Evolutionary conservation across 2,888 invertebrate genomes (phyloP), one percentile per base, ranked within the genome.

Genomic region (Agonopterix arenella): DNA sequence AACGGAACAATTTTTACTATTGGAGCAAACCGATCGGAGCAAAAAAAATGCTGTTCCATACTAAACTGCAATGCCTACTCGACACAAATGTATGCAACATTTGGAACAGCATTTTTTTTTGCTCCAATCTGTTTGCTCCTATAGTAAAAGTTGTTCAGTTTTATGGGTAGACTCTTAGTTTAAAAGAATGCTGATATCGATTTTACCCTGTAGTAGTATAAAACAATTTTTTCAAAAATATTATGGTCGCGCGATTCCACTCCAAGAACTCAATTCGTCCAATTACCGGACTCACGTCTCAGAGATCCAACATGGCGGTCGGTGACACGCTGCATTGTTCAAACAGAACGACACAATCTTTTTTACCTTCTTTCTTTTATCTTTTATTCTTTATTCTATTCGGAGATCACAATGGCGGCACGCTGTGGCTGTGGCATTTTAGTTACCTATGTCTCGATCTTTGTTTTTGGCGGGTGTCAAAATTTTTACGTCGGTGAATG

Each of bases 331-430:
- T 64, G 75, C 74, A 79, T 88, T 89, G 86, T 86, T 84, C 84
- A 83, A 83, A 85, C 85, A 84, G 80, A 83, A 82, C 84, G 81
- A 84, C 80, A 84, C 82, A 82, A 80, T 79, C 71, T 78, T 84
- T 82, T 83, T 83, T 81, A 64, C 62, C 67, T 75, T 73, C 74
- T 74, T 71, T 60, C 68, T 73, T 77, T 77, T 79, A 72, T 70
- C 76, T 75, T 81, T 79, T 65, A 65, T 60, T 55, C 54, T 59
- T 60, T 75, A 73, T 81, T 76, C 76, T 70, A 66, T 73, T 65
- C 66, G 60, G 60, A 57, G 60, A 47, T 16, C 70, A 84, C 85
- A 86, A 88, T 85, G 84, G 85, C 82, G 68, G 79, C 74, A 70
- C 73, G 74, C 75, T 73, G 78, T 68, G 80, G 72, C 71, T 68